Evolutionary conservation across 2,113 vertebrate genomes (phyloP).

Genomic region (Lucifuga dentata): DNA sequence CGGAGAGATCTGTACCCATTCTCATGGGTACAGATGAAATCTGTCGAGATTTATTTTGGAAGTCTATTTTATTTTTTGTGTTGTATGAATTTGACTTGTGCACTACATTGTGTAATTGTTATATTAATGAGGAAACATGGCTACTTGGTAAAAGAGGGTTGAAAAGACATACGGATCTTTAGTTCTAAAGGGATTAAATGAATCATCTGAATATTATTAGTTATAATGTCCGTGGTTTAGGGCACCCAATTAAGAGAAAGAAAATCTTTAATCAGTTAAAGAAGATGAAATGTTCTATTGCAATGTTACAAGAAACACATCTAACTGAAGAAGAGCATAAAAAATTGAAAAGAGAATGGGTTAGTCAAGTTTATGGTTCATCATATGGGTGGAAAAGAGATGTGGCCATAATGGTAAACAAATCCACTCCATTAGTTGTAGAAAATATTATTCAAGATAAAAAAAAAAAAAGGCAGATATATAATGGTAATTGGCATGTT

Average conservation of each 20-base stretch:
- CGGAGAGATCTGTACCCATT: too few species aligned
- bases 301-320: conserved; percentile 24
- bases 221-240: conserved; percentile 24
- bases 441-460: conserved; percentile 12
- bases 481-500: conserved; percentile 13
- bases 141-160: too few species aligned
- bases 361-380: conserved; percentile 20
- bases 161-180: neutral
- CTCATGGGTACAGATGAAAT: too few species aligned
- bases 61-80: too few species aligned
- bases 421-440: neutral
- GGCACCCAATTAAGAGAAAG: conserved; percentile 25
- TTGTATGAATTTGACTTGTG: too few species aligned
- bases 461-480: conserved; percentile 27
- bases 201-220: neutral
- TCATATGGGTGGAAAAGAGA: conserved; percentile 25
- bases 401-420: neutral
- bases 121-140: too few species aligned
- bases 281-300: conserved; percentile 12
- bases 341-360: conserved; percentile 21
- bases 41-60: too few species aligned
- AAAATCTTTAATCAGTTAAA: conserved; percentile 11
- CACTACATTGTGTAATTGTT: neutral
- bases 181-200: neutral
- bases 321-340: conserved; percentile 9